Evolutionary conservation across 2,113 vertebrate genomes (phyloP).

Genomic region (Taxidea taxus): DNA sequence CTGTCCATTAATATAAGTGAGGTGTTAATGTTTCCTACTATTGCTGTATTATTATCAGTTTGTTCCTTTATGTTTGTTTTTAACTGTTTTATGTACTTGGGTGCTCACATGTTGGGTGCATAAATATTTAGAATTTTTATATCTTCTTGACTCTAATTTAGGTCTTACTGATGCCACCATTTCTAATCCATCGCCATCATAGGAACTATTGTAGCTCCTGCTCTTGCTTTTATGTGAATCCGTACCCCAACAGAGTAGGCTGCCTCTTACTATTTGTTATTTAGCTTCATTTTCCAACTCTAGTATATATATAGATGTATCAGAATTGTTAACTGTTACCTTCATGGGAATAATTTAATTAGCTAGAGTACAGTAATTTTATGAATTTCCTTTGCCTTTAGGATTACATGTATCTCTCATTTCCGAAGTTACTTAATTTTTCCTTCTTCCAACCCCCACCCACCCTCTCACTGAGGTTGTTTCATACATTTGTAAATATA

Average conservation of each 20-base stretch:
- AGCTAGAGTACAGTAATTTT: not conserved
- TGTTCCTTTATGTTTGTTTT: not conserved
- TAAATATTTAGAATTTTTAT: not conserved
- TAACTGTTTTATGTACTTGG: not conserved
- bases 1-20: not conserved
- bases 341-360: not conserved
- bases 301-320: not conserved
- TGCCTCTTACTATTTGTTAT: not conserved
- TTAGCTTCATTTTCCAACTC: not conserved
- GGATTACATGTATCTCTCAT: not conserved
- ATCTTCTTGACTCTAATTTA: not conserved
- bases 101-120: not conserved
- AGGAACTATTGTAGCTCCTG: not conserved
- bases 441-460: accelerated
- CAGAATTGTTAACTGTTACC: not conserved
- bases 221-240: not conserved
- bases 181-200: too few relatives aligned
- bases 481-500: not conserved
- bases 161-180: not conserved
- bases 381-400: not conserved
- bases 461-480: not conserved
- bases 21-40: not conserved
- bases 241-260: not conserved
- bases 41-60: not conserved
- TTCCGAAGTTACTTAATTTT: not conserved